A percentile compares a stretch with the other conserved stretches of the same genome.
These are phyloP conservation scores for Helicoverpa zea DNA, from an alignment of 1,140 invertebrate species.

Conservation along the genomic window DNA sequence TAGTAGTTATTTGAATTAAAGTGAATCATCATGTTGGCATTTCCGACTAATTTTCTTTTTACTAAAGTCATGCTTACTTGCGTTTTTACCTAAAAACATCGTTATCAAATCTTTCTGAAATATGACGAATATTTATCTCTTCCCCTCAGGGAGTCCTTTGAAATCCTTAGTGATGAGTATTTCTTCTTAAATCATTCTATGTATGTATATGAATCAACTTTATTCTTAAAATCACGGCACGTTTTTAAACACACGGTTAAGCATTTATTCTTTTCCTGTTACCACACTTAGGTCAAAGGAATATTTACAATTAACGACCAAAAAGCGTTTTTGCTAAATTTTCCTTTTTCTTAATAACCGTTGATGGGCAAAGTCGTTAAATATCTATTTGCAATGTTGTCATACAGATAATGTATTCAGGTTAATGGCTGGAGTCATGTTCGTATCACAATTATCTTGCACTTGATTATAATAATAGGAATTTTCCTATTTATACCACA, in stretches of 20 bases:
- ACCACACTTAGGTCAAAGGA: slow-evolving; percentile 44
- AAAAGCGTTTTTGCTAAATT: slow-evolving; percentile 76
- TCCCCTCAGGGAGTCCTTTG: too few species aligned
- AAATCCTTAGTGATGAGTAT: not conserved
- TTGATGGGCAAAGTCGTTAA: slow-evolving; percentile 77
- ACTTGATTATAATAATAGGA: slow-evolving; percentile 76
- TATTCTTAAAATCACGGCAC: not conserved
- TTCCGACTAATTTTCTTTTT: too few species aligned
- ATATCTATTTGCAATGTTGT: slow-evolving; percentile 76
- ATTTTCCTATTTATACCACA: slow-evolving; percentile 79
- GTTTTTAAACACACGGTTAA: not conserved
- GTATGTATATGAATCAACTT: too few species aligned
- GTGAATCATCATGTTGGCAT: too few species aligned
- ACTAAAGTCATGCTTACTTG: too few species aligned
- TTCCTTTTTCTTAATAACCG: slow-evolving; percentile 73
- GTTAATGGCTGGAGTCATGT: slow-evolving; percentile 73
- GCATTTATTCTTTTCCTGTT: slow-evolving; percentile 31
- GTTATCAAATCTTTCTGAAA: too few species aligned
- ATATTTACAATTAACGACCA: slow-evolving; percentile 60
- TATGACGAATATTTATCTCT: too few species aligned
- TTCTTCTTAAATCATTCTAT: not conserved
- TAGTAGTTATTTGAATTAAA: too few species aligned
- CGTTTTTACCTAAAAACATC: too few species aligned
- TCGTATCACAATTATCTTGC: slow-evolving; percentile 63
- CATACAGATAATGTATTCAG: slow-evolving; percentile 73